Base-by-base conservation (phyloP, 2,113 vertebrate species). In the Nibea albiflora region DNA sequence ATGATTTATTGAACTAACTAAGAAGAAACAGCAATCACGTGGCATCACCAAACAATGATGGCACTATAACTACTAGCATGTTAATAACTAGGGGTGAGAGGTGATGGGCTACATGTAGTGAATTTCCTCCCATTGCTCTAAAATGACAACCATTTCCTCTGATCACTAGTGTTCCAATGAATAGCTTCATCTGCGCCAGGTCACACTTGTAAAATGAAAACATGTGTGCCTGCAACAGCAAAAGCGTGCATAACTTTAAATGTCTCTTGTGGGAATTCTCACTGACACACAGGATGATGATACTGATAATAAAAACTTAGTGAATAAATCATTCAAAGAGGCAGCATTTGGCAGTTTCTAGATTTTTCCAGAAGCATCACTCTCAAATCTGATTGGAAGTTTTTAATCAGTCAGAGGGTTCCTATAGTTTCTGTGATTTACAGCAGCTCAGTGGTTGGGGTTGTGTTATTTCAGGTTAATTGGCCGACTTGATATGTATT, bases 181-280 rank as follows among this genome's bases (percentile, higher is more conserved):
- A 72, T 12, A 72, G 20, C 50, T 39, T 24, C 50, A 54, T 35
- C 52, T 16, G 11, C 69, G 65, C 77, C 52, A 78, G 44, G 16
- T 78, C 70, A 64, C 70, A 64, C 15, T 71, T 78, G 16, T 17
- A 66, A 86, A 84, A 74, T 5, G n/a, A 58, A 88, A 83, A 68
- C 44, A 85, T 7, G 52, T 80, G 64, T 73, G 67, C 35, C 50
- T 85, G 52, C 58, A 73, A 69, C 24, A 85, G 14, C 26, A 39
- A 26, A 24, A 57, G 3, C 3, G 31, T 84, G 49, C 52, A 73
- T 46, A 63, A 73, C 46, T 77, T 44, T 50, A 19, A 47, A 44
- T 54, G 12, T 79, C 46, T 44, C 46, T 44, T 14, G 53, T 73
- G 66, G 46, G 39, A 52, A 73, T 46, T 57, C 19, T 31, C 44